Evolutionary conservation across 2,888 invertebrate genomes (phyloP), one percentile per base, ranked within the genome.

Genomic region (Drosophila histrio): DNA sequence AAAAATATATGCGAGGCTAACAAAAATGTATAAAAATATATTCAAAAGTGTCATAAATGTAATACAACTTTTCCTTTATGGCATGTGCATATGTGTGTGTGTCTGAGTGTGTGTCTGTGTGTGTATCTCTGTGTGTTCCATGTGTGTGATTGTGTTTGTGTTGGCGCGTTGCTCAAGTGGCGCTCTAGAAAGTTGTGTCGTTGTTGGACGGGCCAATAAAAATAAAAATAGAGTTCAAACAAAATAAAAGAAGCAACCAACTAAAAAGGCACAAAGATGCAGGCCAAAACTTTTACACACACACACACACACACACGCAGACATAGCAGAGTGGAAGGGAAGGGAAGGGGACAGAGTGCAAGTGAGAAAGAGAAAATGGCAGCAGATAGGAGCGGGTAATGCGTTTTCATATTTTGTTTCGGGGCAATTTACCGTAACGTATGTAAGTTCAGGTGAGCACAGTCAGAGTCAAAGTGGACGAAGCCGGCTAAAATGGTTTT

Each of bases 21-120:
- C 50, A 67, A 46, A 83, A 67, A 73, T 66, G 58, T 79, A 76
- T 65, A 67, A 69, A 72, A 69, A 69, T 62, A 72, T 84, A 75
- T 87, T 84, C 87, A 78, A 87, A 87, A 87, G 82, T 83, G 82
- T 87, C 85, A 84, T 83, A 80, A 80, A 80, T 80, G 80, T 84
- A 84, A 87, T 84, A 84, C 76, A 82, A 87, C 87, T 82, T 82
- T 87, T 76, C 70, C 85, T 78, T 75, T 84, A 87, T 80, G 75
- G 67, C 72, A 38, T 52, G 44, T 70, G 50, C 50, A 59, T 36
- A 52, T 53, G 28, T 46, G 32, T 34, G 36, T 21, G 15, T 50
- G 6, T 38, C 13, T 59, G 9, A 36, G 13, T 52, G 43, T 47
- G 30, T 50, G 6, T 28, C 19, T 38, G 15, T 53, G 30, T 57